Base-by-base conservation (phyloP, 92 coral and sea anemone genomes). In the Epizoanthus scotinus region DNA sequence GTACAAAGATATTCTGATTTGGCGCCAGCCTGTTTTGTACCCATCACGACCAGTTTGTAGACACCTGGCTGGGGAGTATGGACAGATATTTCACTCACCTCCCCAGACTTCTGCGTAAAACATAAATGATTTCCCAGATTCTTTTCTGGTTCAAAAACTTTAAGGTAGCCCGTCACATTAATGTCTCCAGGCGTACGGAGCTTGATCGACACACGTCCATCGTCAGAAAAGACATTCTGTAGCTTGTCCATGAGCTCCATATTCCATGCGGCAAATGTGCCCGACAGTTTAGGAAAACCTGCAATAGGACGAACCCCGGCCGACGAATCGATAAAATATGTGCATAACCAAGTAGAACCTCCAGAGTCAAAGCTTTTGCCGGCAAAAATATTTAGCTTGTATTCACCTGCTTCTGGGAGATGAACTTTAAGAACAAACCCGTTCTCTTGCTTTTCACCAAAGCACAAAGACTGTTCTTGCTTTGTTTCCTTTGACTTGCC, bases 351-450 rank as follows among this genome's bases (percentile, higher is more conserved):
- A 78, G 75, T 83, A 0, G 86, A 72, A 1, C 73, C 74, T 57
- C 29, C 84, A 14, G 82, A 29, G 18, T 81, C 89, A 28, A 60
- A 34, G 55, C 63, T 82, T 58, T 83, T 89, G n/a, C n/a, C n/a
- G 58, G 90, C 91, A 49, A 84, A 90, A 67, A 92, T 20, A 68
- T 83, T 82, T 15, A 92, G 86, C 52, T 86, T 90, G 64, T 90
- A 91, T 65, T 86, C 91, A 2, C 97, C 97, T 67, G 83, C 80
- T 58, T 82, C 77, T 19, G 97, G 97, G 44, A 90, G 83, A 80
- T 92, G 94, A 22, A 73, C 88, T 63, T 86, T 90, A 50, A 92
- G 84, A 19, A 66, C 82, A 58, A 87, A 92, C 8, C 77, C 79
- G 28, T 66, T 69, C 0, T 83, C 88, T 68, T 67, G 73, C 81